Conservation (phyloP, 2,113 vertebrate genomes). For the Noctilio leporinus region DNA sequence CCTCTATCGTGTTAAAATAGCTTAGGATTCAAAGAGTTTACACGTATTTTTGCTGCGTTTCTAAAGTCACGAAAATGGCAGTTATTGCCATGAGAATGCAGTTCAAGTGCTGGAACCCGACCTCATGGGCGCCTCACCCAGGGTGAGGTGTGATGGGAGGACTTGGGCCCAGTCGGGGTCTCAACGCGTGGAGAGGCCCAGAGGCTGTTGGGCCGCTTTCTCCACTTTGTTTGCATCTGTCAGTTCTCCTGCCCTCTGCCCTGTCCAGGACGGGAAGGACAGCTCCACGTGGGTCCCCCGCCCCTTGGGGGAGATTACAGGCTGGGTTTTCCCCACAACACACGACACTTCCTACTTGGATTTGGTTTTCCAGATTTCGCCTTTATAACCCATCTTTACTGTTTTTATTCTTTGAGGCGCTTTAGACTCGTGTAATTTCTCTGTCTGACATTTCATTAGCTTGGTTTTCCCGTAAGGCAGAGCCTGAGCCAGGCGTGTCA, state of each 20-base stretch:
- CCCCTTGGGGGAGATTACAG: not conserved
- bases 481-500: not conserved
- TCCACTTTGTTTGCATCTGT: not conserved
- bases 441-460: not conserved
- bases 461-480: not conserved
- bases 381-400: not conserved
- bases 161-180: accelerated
- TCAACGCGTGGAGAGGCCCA: accelerated
- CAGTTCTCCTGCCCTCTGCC: accelerated
- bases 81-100: not conserved
- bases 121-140: accelerated
- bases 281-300: accelerated
- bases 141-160: not conserved
- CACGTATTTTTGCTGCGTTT: too few relatives aligned
- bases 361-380: not conserved
- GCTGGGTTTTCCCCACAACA: not conserved
- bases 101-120: not conserved
- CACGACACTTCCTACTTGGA: not conserved
- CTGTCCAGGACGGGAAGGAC: accelerated
- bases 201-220: accelerated
- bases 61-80: not conserved
- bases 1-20: not conserved
- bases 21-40: not conserved
- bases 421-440: not conserved
- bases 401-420: not conserved